phyloP scores from a whole-genome alignment of 2,797 vertebrate genomes.

The Macrochelys suwanniensis region DNA sequence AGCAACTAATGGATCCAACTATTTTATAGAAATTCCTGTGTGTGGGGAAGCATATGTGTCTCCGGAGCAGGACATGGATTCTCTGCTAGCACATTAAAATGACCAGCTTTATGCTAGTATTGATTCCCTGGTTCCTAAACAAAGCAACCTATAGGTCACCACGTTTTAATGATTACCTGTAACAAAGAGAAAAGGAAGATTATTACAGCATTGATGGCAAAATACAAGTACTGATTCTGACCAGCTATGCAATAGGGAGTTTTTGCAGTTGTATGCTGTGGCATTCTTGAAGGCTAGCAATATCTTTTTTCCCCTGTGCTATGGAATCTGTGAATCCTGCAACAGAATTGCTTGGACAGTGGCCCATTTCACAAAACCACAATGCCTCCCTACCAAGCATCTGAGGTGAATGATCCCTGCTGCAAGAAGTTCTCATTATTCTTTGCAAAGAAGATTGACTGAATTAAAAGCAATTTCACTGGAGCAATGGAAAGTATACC shows the following conservation, averaged over 20 bases:
- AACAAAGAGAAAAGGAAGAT: not conserved
- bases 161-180: not conserved
- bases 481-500: not conserved
- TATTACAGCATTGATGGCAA: not conserved
- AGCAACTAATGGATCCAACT: not conserved
- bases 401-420: not conserved
- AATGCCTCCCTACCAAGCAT: not conserved
- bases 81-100: not conserved
- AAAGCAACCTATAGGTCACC: not conserved
- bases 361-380: not conserved
- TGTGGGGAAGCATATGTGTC: not conserved
- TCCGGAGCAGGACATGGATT: not conserved
- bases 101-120: not conserved
- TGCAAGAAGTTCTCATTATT: rapidly evolving
- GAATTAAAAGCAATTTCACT: not conserved
- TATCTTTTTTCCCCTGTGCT: not conserved
- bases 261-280: not conserved
- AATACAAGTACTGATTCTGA: not conserved
- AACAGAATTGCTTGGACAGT: not conserved
- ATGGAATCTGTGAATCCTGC: not conserved
- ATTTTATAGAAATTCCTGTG: not conserved
- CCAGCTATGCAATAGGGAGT: not conserved
- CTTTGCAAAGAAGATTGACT: not conserved
- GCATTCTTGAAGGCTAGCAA: not conserved
- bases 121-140: not conserved